Percentiles rank a stretch among this genome's conserved stretches.
Conservation (phyloP, 1,140 invertebrate species). For the Gonatopus flavifemur region DNA sequence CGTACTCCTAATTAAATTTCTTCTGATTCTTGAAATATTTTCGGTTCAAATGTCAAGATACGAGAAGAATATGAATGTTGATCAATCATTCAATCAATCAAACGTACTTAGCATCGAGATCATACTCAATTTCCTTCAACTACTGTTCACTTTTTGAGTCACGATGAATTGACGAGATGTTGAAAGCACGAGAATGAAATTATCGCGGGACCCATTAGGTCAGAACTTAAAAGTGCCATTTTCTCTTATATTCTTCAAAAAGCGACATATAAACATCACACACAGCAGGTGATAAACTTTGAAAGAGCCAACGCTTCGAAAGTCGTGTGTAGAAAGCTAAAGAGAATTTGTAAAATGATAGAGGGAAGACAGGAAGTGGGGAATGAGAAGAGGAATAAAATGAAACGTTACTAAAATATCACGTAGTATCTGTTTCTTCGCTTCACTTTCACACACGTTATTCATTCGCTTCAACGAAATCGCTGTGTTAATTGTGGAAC, state of each 20-base stretch:
- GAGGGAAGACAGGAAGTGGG: constrained; percentile 1
- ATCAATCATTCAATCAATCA: too few species aligned
- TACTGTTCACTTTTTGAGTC: background rate
- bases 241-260: constrained; percentile 23
- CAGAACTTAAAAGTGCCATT: constrained; percentile 34
- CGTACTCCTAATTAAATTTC: too few species aligned
- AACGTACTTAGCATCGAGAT: too few species aligned
- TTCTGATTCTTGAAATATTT: too few species aligned
- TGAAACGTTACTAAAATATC: too few species aligned
- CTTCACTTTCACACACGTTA: too few species aligned
- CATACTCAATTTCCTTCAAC: background rate
- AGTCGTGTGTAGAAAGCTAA: constrained; percentile 9
- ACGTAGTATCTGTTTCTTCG: too few species aligned
- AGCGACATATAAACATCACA: constrained; percentile 30
- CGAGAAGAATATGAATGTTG: too few species aligned
- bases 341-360: too few species aligned
- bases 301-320: constrained; percentile 27
- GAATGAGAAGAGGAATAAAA: constrained; percentile 2
- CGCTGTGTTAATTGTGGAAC: too few species aligned
- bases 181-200: constrained; percentile 17
- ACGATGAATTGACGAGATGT: constrained; percentile 3
- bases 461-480: too few species aligned
- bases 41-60: too few species aligned
- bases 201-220: constrained; percentile 25
- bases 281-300: constrained; percentile 31